These are phyloP conservation scores for Anas georgica DNA, from an alignment of 2,797 vertebrate species.

Conservation along the genomic window DNA sequence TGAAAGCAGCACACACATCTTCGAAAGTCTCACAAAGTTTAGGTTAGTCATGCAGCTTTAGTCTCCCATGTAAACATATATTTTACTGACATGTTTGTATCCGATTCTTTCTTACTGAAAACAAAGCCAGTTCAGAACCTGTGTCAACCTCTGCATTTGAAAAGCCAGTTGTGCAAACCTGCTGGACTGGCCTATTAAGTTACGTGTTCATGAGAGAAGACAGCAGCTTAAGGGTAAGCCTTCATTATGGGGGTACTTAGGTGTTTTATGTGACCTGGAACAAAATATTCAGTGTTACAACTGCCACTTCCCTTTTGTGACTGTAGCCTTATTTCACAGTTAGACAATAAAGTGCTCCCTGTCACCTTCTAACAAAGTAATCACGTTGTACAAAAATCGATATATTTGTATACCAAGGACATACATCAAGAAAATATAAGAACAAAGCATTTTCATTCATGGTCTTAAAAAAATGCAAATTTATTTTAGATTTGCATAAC, in stretches of 20 bases:
- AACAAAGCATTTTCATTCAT: neutral
- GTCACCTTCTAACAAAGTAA: neutral
- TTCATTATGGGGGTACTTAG: neutral
- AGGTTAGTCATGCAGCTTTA: neutral
- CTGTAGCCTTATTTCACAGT: neutral
- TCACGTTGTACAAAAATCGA: neutral
- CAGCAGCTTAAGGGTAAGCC: neutral
- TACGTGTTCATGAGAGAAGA: fast-evolving
- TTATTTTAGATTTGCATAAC: neutral
- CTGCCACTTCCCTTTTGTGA: neutral
- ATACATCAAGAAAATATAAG: neutral
- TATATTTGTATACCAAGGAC: neutral
- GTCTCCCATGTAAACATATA: fast-evolving
- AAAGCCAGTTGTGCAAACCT: neutral
- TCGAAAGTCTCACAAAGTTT: neutral
- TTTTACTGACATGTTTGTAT: neutral
- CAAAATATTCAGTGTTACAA: neutral
- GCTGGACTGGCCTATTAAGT: neutral
- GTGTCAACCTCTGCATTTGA: neutral
- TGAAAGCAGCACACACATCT: neutral
- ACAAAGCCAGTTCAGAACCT: too few species aligned
- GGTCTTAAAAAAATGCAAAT: neutral
- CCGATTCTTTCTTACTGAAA: neutral
- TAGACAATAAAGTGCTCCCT: neutral
- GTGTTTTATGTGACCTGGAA: neutral